These are phyloP conservation scores for Nowickia ferox DNA, from an alignment of 2,888 invertebrate genomes.

Conservation along the genomic window DNA sequence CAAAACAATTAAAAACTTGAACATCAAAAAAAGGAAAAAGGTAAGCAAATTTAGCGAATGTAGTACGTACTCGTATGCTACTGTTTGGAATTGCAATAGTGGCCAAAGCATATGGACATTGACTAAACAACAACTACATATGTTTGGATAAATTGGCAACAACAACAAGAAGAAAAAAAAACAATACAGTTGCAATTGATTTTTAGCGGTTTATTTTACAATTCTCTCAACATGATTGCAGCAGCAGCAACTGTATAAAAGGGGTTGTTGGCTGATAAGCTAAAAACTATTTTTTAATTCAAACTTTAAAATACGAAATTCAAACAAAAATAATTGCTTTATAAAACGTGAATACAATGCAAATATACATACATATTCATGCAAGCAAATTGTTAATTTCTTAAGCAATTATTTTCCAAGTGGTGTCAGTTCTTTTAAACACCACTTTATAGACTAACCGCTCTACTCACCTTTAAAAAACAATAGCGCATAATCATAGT, in stretches of 20 bases:
- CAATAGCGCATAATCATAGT: no score
- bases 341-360: no score
- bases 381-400: no score
- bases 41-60: conserved; percentile 22
- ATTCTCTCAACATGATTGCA: conserved; percentile 15
- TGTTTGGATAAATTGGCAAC: conserved; percentile 17
- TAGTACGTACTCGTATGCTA: neutral
- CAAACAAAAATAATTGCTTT: no score
- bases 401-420: no score
- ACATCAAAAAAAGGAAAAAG: conserved; percentile 12
- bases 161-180: neutral
- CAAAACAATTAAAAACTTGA: conserved; percentile 70
- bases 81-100: conserved; percentile 16
- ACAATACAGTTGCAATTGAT: conserved; percentile 56
- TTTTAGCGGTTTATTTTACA: conserved; percentile 55
- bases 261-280: neutral
- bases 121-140: conserved; percentile 16
- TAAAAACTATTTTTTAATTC: neutral
- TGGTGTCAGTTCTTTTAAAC: no score
- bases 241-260: neutral
- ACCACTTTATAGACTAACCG: no score
- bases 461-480: no score
- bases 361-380: no score
- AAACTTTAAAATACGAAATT: neutral
- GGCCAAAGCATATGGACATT: conserved; percentile 1